Base-by-base conservation (phyloP, 2,888 invertebrate genomes). In the Acanthosepion lycidas region DNA sequence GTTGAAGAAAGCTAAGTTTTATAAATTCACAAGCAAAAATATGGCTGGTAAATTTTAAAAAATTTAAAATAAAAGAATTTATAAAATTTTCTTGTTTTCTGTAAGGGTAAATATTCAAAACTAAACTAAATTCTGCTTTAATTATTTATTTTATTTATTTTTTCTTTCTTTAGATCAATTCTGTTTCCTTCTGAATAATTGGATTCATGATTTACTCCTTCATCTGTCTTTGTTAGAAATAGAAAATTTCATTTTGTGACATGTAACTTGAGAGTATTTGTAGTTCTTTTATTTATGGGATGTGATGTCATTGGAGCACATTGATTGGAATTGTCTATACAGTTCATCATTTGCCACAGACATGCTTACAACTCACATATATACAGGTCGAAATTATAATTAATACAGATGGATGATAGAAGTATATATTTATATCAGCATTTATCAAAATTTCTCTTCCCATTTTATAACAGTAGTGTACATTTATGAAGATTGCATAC, bases 151-250 rank as follows among this genome's bases (percentile, higher is more conserved):
- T 78, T 4, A 5, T 78, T n/a, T n/a, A n/a, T 33, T n/a, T 33
- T 15, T 33, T 15, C 12, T 18, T n/a, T 9, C 23, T 78, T 78
- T n/a, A 2, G 64, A 64, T 8, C 23, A 15, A n/a, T n/a, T 33
- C n/a, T 78, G 8, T n/a, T 78, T 78, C 8, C 8, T 78, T 78
- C 9, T 33, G n/a, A 78, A 78, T 78, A 78, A 78, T 78, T 78
- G 78, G 78, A 78, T 78, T 15, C 33, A 78, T 78, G 78, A 78
- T 78, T 78, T 78, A 78, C 78, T 78, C 33, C n/a, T 78, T 78
- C 78, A 33, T 78, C 78, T 78, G 78, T n/a, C 78, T n/a, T 78
- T 33, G n/a, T 78, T 78, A 78, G n/a, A 78, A 78, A 78, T n/a
- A 78, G 78, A 78, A 78, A 78, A 78, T 78, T 78, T 78, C 78